phyloP scores from a whole-genome alignment of 2,888 invertebrate genomes.

The Erannis defoliaria region DNA sequence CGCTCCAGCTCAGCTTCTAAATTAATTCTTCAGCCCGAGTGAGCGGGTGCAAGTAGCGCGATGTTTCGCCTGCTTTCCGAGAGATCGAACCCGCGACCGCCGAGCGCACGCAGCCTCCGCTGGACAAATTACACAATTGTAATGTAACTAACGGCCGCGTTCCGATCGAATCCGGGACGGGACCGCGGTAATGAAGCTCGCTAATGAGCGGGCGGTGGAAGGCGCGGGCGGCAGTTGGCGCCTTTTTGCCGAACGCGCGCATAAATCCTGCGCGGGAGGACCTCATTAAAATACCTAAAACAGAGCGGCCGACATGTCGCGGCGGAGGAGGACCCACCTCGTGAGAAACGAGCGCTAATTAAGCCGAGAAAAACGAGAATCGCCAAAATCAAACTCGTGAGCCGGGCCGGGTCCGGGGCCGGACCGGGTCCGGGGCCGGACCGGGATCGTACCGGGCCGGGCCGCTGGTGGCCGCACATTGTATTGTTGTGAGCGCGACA shows the following conservation, averaged over 20 bases:
- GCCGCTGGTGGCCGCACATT: conserved; percentile 3
- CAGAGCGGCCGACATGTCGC: conserved; percentile 60
- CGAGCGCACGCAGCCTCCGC: background rate
- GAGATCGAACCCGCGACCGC: background rate
- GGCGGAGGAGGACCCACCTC: conserved; percentile 58
- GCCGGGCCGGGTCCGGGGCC: conserved; percentile 34
- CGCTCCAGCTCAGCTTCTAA: too few species aligned
- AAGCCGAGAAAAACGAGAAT: conserved; percentile 57
- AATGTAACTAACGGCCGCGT: conserved; percentile 8
- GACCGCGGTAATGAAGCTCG: conserved; percentile 22
- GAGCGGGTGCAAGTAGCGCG: too few species aligned
- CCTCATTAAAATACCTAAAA: conserved; percentile 80
- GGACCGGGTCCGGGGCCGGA: conserved; percentile 25
- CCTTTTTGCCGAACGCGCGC: conserved; percentile 58
- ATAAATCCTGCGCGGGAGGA: conserved; percentile 54
- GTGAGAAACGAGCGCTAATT: conserved; percentile 75
- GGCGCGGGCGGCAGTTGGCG: conserved; percentile 44
- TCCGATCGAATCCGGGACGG: background rate
- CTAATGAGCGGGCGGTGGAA: conserved; percentile 19
- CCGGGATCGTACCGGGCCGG: conserved; percentile 32
- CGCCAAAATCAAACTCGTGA: conserved; percentile 13
- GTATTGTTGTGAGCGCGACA: conserved; percentile 18
- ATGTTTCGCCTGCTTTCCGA: too few species aligned
- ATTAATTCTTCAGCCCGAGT: background rate
- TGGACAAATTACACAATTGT: conserved; percentile 31